Evolutionary conservation across 2,797 vertebrate genomes (phyloP).

Genomic region (Bradypus variegatus): DNA sequence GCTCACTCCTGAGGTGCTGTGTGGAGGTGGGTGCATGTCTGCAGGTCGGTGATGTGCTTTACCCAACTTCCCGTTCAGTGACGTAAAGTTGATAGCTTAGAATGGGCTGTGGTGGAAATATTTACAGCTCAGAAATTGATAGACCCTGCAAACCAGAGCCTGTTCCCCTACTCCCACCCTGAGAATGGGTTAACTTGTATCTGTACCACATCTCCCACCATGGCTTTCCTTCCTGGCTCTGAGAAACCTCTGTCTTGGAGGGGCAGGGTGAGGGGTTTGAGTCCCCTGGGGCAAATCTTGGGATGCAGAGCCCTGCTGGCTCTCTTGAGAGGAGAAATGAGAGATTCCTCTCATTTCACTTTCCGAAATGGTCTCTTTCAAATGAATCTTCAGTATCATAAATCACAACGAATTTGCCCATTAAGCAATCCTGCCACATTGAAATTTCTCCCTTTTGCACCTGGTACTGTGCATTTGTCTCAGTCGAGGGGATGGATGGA

Average conservation of each 20-base stretch:
- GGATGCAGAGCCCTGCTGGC: neutral
- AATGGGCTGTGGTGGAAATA: neutral
- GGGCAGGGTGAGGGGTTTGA: too few species aligned
- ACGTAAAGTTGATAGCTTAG: neutral
- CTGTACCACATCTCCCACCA: too few species aligned
- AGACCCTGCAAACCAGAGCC: neutral
- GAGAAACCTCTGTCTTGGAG: neutral
- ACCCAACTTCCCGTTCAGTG: neutral
- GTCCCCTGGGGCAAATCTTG: neutral
- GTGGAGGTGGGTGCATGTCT: rapidly evolving
- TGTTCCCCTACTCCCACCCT: rapidly evolving
- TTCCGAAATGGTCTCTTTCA: neutral
- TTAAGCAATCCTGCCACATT: neutral
- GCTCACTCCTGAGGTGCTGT: neutral
- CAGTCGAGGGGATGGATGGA: neutral
- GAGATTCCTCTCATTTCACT: neutral
- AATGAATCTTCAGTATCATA: neutral
- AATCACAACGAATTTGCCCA: neutral
- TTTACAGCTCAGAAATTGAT: neutral
- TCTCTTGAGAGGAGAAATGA: neutral
- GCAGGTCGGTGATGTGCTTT: too few species aligned
- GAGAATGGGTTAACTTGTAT: neutral
- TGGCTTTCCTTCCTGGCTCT: neutral
- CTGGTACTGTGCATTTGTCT: neutral
- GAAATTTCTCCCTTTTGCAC: neutral